Base-by-base conservation (phyloP, 2,113 vertebrate genomes). In the Ancistrus triradiatus region DNA sequence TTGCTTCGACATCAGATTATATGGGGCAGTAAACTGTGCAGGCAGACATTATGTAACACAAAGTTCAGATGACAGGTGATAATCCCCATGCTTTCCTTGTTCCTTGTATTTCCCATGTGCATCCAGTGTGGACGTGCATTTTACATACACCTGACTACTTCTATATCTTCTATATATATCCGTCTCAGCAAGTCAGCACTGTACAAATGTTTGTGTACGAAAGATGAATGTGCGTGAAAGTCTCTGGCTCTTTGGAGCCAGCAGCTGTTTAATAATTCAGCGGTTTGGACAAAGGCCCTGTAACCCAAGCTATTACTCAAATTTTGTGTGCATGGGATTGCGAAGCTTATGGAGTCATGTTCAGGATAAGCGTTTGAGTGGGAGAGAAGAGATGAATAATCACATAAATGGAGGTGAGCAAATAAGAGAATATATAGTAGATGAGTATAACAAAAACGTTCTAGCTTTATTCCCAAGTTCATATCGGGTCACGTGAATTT, bases 261-360 rank as follows among this genome's bases (percentile, higher is more conserved):
- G 78, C 69, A 74, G 52, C 74, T 75, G 68, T 77, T 87, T 67
- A 87, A 86, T 86, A 85, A 87, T 85, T 87, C 74, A 87, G 81
- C 28, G 78, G 80, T 83, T 76, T 86, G 83, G 80, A 79, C 70
- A 28, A 47, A 63, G 57, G 10, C 50, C 71, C 69, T 37, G 43
- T 65, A 70, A 72, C 64, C 61, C 56, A 7, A 49, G 27, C 61
- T 68, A 69, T 74, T 43, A 78, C 71, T 52, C 74, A 80, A 76
- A 80, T 77, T 14, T 28, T 56, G 22, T 27, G 43, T 62, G 42
- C 66, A 35, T 37, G 38, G 57, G 22, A 63, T 28, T 64, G 53
- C 42, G 57, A 50, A 24, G n/a, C n/a, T n/a, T n/a, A n/a, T n/a
- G n/a, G n/a, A n/a, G n/a, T n/a, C n/a, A n/a, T n/a, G n/a, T n/a